phyloP scores from a whole-genome alignment of 2,888 invertebrate genomes.

The Amblyteles armatorius region DNA sequence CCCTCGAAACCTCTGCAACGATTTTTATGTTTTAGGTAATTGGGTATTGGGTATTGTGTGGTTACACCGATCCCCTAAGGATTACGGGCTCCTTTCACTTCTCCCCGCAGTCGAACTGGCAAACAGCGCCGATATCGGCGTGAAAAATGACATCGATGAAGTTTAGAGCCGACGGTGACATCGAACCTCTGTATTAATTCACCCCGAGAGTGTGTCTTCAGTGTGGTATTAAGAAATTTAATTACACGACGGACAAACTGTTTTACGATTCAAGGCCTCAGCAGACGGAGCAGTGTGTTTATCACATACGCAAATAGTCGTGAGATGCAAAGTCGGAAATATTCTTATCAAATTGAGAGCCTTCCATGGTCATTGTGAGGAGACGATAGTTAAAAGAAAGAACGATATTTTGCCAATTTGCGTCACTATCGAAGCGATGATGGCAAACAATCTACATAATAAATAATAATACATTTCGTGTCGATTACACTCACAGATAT shows the following conservation, averaged over 20 bases:
- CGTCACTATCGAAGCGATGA: slow-evolving; percentile 2
- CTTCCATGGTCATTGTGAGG: not conserved
- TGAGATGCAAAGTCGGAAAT: not conserved
- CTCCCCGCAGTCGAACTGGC: not conserved
- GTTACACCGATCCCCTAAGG: too few relatives aligned
- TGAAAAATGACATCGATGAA: not conserved
- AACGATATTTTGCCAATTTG: slow-evolving; percentile 10
- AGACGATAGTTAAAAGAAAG: not conserved
- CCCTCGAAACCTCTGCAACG: too few relatives aligned
- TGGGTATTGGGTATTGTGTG: too few relatives aligned
- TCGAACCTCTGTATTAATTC: slow-evolving; percentile 24
- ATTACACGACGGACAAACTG: not conserved
- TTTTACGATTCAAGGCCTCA: not conserved
- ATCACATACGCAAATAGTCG: not conserved
- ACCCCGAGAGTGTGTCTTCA: not conserved
- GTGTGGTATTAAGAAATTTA: not conserved
- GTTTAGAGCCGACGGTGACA: not conserved
- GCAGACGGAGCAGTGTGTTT: not conserved
- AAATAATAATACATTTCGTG: too few relatives aligned
- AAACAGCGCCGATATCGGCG: not conserved
- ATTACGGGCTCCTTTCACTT: too few relatives aligned
- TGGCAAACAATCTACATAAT: too few relatives aligned
- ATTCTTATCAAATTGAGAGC: slow-evolving; percentile 22
- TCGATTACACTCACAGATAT: too few relatives aligned
- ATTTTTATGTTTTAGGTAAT: too few relatives aligned